Conservation (phyloP, 2,113 vertebrate genomes). For the Halcyon malimbica region DNA sequence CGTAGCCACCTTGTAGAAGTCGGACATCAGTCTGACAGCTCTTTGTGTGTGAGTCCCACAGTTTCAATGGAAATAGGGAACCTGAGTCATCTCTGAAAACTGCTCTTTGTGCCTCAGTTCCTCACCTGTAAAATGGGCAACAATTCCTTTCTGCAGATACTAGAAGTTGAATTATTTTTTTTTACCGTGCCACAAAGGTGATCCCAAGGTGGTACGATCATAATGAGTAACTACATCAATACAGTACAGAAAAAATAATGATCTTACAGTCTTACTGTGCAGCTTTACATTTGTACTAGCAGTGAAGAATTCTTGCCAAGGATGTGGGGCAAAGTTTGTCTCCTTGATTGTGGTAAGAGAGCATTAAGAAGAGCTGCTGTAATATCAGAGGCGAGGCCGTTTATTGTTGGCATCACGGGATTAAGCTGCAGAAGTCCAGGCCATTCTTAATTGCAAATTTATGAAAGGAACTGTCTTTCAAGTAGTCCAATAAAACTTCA, state of each 20-base stretch:
- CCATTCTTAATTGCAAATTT: not conserved
- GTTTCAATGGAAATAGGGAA: not conserved
- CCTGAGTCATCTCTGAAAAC: not conserved
- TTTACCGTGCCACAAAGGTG: not conserved
- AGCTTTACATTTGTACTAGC: not conserved
- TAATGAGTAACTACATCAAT: not conserved
- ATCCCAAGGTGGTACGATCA: not conserved
- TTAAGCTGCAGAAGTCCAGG: not conserved
- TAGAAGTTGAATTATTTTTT: not conserved
- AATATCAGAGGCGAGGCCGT: not conserved
- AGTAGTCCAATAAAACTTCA: not conserved
- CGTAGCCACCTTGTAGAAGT: not conserved
- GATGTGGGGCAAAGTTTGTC: not conserved
- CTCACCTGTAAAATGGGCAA: not conserved
- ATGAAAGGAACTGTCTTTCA: not conserved
- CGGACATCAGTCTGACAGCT: not conserved
- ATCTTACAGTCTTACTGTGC: not conserved
- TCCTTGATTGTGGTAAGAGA: not conserved
- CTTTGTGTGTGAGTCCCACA: accelerated
- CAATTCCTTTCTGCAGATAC: not conserved
- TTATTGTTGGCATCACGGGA: not conserved
- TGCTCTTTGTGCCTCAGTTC: not conserved
- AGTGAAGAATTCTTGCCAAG: not conserved
- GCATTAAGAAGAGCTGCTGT: not conserved
- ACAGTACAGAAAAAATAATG: not conserved